phyloP scores from a whole-genome alignment of 2,888 invertebrate genomes.

The Notocelia uddmanniana region DNA sequence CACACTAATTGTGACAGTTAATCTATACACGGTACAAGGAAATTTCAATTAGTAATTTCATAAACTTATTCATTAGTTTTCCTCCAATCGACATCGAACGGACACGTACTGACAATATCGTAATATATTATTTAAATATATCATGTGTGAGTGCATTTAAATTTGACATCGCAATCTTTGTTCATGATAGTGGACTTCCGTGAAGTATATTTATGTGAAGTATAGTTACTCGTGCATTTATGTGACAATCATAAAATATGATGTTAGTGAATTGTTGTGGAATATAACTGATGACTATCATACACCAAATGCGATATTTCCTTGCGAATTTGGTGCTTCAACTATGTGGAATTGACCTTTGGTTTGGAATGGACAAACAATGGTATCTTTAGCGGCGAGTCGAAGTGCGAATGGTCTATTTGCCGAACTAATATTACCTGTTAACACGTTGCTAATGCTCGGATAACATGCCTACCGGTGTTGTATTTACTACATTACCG shows the following conservation, averaged over 20 bases:
- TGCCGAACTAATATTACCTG: slow-evolving; percentile 61
- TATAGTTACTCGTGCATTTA: slow-evolving; percentile 25
- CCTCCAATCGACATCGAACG: slow-evolving; percentile 54
- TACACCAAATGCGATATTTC: background rate
- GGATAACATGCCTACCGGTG: slow-evolving; percentile 40
- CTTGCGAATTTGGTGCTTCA: background rate
- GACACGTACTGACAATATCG: slow-evolving; percentile 48
- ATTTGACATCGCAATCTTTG: slow-evolving; percentile 40
- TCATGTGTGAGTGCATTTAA: slow-evolving; percentile 31
- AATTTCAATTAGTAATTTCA: slow-evolving; percentile 34
- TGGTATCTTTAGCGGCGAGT: slow-evolving; percentile 58
- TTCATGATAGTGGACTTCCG: slow-evolving; percentile 43
- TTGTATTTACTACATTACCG: slow-evolving; percentile 25
- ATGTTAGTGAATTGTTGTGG: slow-evolving; percentile 30
- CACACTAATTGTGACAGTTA: slow-evolving; percentile 3
- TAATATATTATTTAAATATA: slow-evolving; percentile 34
- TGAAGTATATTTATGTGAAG: too few relatives aligned
- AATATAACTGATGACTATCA: slow-evolving; percentile 10
- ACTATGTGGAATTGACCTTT: slow-evolving; percentile 52
- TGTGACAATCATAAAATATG: slow-evolving; percentile 16
- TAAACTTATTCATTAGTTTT: slow-evolving; percentile 59
- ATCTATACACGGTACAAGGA: slow-evolving; percentile 35
- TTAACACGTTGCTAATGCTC: slow-evolving; percentile 50
- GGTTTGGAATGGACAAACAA: slow-evolving; percentile 58
- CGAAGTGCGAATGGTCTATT: slow-evolving; percentile 69